Evolutionary conservation across 2,888 invertebrate genomes (phyloP).

Genomic region (Hololepta plana): DNA sequence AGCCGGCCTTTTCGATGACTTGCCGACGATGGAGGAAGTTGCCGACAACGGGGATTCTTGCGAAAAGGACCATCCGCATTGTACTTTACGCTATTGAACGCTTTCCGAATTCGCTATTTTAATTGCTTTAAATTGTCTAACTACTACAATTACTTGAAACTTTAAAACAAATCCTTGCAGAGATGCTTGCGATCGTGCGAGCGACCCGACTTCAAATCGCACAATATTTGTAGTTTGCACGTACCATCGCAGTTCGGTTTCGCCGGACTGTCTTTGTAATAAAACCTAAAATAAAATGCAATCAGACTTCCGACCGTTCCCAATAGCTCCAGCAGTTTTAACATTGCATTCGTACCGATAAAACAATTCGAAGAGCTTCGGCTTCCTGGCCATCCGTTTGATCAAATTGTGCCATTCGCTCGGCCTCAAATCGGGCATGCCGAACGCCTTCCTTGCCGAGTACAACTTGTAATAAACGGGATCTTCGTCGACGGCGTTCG

Average conservation of each 20-base stretch:
- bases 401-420: slow-evolving; percentile 81
- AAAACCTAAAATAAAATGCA: slow-evolving; percentile 39
- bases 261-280: slow-evolving; percentile 75
- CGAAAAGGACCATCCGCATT: slow-evolving; percentile 35
- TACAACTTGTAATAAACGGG: slow-evolving; percentile 70
- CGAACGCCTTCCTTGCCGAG: slow-evolving; percentile 63
- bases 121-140: too few species aligned
- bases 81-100: slow-evolving; percentile 12
- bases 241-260: slow-evolving; percentile 61
- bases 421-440: slow-evolving; percentile 66
- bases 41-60: slow-evolving; percentile 40
- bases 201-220: slow-evolving; percentile 69
- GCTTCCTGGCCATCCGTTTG: slow-evolving; percentile 67
- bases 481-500: slow-evolving; percentile 48
- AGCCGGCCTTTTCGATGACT: slow-evolving; percentile 31
- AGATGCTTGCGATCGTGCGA: slow-evolving; percentile 67
- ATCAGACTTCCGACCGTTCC: slow-evolving; percentile 2
- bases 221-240: slow-evolving; percentile 67
- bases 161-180: too few species aligned
- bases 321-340: too few species aligned
- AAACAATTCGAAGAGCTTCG: slow-evolving; percentile 68
- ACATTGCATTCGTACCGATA: slow-evolving; percentile 48
- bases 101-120: not conserved
- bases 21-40: slow-evolving; percentile 42
- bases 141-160: too few species aligned